Evolutionary conservation across 1,140 invertebrate genomes (phyloP).

Genomic region (Pseudomyrmex sp.): DNA sequence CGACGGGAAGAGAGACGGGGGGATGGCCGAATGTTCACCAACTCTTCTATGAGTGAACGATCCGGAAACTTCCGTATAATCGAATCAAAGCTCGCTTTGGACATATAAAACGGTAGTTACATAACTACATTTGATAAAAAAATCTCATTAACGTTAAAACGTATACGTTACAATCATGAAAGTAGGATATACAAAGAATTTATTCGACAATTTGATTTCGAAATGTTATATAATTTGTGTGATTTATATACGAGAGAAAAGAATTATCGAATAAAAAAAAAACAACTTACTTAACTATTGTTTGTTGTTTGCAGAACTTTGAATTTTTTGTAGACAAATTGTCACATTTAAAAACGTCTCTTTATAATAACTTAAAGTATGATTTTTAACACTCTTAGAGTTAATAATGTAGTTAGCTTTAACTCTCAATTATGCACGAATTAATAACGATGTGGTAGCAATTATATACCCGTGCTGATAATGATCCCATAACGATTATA

Average conservation of each 20-base stretch:
- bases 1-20: background rate
- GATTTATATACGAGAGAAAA: too few relatives aligned
- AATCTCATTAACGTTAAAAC: background rate
- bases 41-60: conserved; percentile 30
- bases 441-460: conserved; percentile 9
- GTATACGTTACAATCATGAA: background rate
- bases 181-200: background rate
- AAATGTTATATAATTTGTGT: background rate
- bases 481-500: conserved; percentile 28
- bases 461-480: background rate
- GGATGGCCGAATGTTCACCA: conserved; percentile 24
- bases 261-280: too few relatives aligned
- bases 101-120: background rate
- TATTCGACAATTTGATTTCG: background rate
- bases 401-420: background rate
- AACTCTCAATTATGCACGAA: background rate
- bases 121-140: conserved; percentile 21
- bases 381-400: background rate
- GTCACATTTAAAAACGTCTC: background rate
- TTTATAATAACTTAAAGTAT: background rate
- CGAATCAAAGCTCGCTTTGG: conserved; percentile 24
- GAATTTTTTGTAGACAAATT: background rate
- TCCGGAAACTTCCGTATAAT: conserved; percentile 44
- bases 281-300: too few relatives aligned
- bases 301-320: too few relatives aligned